A percentile compares a stretch with the other conserved stretches of the same genome.
These are phyloP conservation scores for Campoletis sonorensis DNA, from an alignment of 1,140 invertebrate genomes.

Conservation along the genomic window DNA sequence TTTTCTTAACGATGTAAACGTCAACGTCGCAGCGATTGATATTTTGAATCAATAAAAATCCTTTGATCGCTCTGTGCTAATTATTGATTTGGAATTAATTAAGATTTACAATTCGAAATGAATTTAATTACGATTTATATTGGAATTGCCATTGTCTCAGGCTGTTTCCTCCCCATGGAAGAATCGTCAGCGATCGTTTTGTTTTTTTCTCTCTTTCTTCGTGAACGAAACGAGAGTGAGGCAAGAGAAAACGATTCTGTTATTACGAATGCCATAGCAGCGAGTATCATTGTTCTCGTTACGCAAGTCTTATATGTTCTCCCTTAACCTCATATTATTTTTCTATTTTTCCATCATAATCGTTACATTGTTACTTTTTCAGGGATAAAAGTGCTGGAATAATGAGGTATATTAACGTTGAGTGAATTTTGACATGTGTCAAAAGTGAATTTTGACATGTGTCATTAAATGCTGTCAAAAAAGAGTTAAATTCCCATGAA, in stretches of 20 bases:
- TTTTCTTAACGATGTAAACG: no score
- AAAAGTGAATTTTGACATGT: no score
- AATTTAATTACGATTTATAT: not conserved
- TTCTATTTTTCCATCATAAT: constrained; percentile 22
- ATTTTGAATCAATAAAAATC: no score
- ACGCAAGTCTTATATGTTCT: constrained; percentile 23
- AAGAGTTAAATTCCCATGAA: not conserved
- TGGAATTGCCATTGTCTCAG: not conserved
- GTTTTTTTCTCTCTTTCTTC: not conserved
- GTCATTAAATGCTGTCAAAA: no score
- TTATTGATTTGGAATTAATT: no score
- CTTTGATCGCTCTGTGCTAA: no score
- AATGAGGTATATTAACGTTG: not conserved
- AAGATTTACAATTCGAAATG: no score
- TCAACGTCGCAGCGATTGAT: no score
- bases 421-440: no score
- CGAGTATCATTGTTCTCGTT: constrained; percentile 26
- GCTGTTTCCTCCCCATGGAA: not conserved
- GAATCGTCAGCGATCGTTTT: not conserved
- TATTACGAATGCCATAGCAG: constrained; percentile 44
- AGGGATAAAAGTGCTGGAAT: not conserved
- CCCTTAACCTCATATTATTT: constrained; percentile 25
- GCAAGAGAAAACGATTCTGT: constrained; percentile 39
- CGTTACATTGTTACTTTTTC: constrained; percentile 26
- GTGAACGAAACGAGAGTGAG: constrained; percentile 21